phyloP scores from a whole-genome alignment of 2,888 invertebrate genomes.

The Diplazon laetatorius region DNA sequence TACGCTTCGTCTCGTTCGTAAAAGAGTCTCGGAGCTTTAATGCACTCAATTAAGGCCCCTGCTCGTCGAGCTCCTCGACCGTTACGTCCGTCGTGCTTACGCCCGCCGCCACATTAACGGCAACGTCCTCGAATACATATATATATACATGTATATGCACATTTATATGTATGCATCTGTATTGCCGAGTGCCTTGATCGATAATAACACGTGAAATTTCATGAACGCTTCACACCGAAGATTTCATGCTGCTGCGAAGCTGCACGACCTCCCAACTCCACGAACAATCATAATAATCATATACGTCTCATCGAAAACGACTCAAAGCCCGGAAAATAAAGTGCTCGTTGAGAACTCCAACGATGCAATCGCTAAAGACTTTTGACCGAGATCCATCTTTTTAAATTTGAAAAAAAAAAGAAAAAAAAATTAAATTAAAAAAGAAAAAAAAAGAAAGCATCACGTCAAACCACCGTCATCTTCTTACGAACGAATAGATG shows the following conservation, averaged over 20 bases:
- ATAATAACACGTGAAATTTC: conserved; percentile 9
- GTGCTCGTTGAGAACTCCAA: conserved; percentile 32
- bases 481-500: conserved; percentile 21
- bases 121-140: conserved; percentile 62
- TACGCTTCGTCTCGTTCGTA: conserved; percentile 59
- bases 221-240: neutral
- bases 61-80: conserved; percentile 50
- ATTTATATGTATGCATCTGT: no score
- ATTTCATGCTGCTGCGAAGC: neutral
- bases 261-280: no score
- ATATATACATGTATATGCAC: no score
- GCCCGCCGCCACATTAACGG: conserved; percentile 69
- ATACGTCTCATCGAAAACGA: neutral
- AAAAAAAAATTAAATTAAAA: no score
- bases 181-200: neutral
- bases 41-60: conserved; percentile 74
- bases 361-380: conserved; percentile 47
- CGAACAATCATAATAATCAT: no score
- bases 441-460: no score
- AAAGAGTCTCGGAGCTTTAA: conserved; percentile 72
- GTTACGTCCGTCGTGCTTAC: conserved; percentile 38
- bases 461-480: conserved; percentile 38
- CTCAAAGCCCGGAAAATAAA: neutral
- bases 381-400: conserved; percentile 65
- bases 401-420: conserved; percentile 50